A percentile compares a stretch with the other conserved stretches of the same genome.
phyloP scores from a whole-genome alignment of 2,888 invertebrate genomes.

The Aporophyla nigra region DNA sequence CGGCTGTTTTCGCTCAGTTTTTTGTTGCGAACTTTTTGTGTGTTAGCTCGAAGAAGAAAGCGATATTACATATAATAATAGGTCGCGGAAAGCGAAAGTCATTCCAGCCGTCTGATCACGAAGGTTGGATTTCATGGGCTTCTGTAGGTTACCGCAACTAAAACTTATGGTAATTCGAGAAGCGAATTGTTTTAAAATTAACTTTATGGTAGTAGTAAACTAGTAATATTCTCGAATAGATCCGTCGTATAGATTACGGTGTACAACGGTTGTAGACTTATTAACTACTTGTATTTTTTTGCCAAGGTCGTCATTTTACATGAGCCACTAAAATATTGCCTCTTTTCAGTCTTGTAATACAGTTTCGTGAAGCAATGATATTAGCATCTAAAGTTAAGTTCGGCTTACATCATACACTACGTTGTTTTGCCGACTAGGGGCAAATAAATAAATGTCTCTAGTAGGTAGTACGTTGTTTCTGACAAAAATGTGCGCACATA shows the following conservation, averaged over 20 bases:
- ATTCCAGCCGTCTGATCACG: slow-evolving; percentile 70
- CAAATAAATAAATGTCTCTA: slow-evolving; percentile 42
- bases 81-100: slow-evolving; percentile 76
- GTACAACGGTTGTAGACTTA: slow-evolving; percentile 2
- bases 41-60: slow-evolving; percentile 62
- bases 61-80: slow-evolving; percentile 69
- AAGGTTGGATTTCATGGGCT: slow-evolving; percentile 70
- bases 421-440: slow-evolving; percentile 5
- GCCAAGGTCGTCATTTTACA: slow-evolving; percentile 29
- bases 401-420: slow-evolving; percentile 15
- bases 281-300: slow-evolving; percentile 6
- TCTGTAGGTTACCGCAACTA: slow-evolving; percentile 62
- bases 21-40: slow-evolving; percentile 65
- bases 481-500: slow-evolving; percentile 37
- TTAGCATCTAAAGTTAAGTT: slow-evolving; percentile 12
- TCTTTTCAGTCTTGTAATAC: background rate
- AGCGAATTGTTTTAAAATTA: slow-evolving; percentile 52
- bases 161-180: slow-evolving; percentile 53
- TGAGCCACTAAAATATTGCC: slow-evolving; percentile 2
- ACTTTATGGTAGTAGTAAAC: slow-evolving; percentile 48
- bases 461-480: slow-evolving; percentile 18
- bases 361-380: slow-evolving; percentile 3
- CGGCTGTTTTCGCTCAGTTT: slow-evolving; percentile 61
- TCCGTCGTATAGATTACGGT: slow-evolving; percentile 37
- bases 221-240: slow-evolving; percentile 47